Percentiles rank a stretch among this genome's conserved stretches.
Evolutionary conservation across 2,888 invertebrate species (phyloP).

Genomic region (Atethmia centrago): DNA sequence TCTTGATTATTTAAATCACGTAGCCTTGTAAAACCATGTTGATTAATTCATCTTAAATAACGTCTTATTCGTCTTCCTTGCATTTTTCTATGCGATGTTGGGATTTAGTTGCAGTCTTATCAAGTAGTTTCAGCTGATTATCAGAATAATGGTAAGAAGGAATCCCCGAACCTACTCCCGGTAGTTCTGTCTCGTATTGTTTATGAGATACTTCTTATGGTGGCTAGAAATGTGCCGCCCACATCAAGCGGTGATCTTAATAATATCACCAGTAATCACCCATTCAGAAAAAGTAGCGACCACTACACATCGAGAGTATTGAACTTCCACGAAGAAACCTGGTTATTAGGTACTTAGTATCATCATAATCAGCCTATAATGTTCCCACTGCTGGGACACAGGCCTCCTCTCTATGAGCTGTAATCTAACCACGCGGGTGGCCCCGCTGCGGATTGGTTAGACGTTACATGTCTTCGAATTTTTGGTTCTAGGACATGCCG

Average conservation of each 20-base stretch:
- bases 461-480: too few species aligned
- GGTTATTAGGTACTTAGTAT: too few species aligned
- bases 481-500: too few species aligned
- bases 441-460: too few species aligned
- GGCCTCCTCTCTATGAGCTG: too few species aligned
- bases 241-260: background rate
- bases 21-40: constrained; percentile 12
- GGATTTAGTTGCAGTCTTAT: background rate
- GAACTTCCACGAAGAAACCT: background rate
- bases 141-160: background rate
- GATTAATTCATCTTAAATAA: constrained; percentile 4
- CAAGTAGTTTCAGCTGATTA: background rate
- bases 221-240: background rate
- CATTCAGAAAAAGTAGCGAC: background rate
- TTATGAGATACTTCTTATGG: background rate
- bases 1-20: constrained; percentile 25
- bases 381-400: too few species aligned
- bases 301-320: background rate
- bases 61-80: background rate
- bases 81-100: background rate
- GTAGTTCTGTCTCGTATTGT: background rate
- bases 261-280: background rate
- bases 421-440: too few species aligned
- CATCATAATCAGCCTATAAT: too few species aligned
- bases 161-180: background rate